Evolutionary conservation across 2,888 invertebrate species (phyloP).

Genomic region (Exocentrus adspersus): DNA sequence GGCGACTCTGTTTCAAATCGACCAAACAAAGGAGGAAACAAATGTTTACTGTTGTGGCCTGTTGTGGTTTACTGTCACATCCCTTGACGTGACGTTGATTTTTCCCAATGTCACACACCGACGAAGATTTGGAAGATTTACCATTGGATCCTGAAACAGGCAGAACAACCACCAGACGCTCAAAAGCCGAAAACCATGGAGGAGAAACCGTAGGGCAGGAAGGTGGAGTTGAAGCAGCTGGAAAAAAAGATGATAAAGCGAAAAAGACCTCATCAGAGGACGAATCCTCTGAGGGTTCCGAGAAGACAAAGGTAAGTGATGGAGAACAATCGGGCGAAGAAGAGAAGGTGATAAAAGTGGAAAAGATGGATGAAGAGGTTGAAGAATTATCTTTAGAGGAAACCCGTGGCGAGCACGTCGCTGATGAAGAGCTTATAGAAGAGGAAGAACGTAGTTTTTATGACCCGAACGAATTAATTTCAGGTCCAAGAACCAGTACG

Average conservation of each 20-base stretch:
- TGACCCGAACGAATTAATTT: slow-evolving; percentile 67
- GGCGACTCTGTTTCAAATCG: not conserved
- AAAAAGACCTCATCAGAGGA: not conserved
- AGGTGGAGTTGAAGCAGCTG: not conserved
- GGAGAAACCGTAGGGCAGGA: no score
- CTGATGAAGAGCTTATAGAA: slow-evolving; percentile 28
- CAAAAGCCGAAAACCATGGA: no score
- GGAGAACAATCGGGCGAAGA: not conserved
- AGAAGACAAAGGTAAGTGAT: slow-evolving; percentile 1
- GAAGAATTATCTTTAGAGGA: slow-evolving; percentile 22
- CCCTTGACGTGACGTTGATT: not conserved
- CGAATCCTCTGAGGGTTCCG: no score
- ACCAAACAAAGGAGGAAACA: slow-evolving; percentile 4
- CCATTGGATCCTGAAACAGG: slow-evolving; percentile 9
- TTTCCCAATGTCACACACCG: slow-evolving; percentile 15
- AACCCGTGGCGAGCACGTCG: slow-evolving; percentile 4
- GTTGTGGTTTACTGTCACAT: not conserved
- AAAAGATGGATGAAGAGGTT: not conserved
- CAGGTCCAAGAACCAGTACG: slow-evolving; percentile 67
- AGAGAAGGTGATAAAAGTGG: not conserved
- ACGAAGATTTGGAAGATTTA: slow-evolving; percentile 22
- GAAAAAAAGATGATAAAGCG: not conserved
- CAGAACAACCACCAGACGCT: not conserved
- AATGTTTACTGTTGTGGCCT: not conserved
- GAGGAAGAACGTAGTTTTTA: slow-evolving; percentile 46